Conservation (phyloP, 2,113 vertebrate species). For the Pterocles burchelli region DNA sequence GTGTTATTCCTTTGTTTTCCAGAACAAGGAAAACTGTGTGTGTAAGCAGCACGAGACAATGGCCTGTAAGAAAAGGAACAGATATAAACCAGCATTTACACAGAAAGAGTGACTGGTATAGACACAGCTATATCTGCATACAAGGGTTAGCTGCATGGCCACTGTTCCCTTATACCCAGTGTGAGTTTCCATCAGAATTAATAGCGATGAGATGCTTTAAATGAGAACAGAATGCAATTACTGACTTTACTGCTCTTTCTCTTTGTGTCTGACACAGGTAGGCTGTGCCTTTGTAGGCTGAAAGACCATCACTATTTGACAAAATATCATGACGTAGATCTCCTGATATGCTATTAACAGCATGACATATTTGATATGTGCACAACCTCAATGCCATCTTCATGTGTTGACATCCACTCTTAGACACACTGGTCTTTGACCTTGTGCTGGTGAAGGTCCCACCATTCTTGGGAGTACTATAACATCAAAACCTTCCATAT, state of each 20-base stretch:
- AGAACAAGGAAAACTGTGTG: background rate
- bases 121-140: background rate
- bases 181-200: background rate
- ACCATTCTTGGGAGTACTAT: background rate
- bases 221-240: background rate
- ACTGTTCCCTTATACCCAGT: fast-evolving
- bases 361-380: background rate
- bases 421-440: background rate
- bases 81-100: background rate
- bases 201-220: background rate
- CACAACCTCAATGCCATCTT: background rate
- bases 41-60: background rate
- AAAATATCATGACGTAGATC: background rate
- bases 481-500: background rate
- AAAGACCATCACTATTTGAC: background rate
- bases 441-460: background rate
- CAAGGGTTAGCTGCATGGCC: background rate
- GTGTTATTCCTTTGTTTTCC: background rate
- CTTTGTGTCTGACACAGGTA: background rate
- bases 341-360: background rate
- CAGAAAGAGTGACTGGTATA: background rate
- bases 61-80: background rate
- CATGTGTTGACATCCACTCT: background rate
- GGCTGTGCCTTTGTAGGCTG: background rate
- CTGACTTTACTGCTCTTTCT: background rate